Evolutionary conservation across 2,113 vertebrate species (phyloP).

Genomic region (Lepus timidus): DNA sequence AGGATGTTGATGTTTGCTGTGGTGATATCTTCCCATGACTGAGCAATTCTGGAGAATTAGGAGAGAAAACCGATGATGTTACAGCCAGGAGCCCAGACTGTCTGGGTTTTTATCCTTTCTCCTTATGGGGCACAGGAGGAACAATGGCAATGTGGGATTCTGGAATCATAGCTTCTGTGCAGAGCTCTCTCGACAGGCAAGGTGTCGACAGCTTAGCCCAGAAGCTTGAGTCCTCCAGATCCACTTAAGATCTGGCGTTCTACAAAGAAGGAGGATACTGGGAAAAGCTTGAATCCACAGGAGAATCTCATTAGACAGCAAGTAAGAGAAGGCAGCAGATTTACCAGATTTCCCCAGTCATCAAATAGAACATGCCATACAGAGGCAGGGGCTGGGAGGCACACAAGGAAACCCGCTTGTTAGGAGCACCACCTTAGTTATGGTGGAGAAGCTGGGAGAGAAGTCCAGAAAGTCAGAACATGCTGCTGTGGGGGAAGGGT

Average conservation of each 20-base stretch:
- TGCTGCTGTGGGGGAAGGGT: neutral
- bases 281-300: neutral
- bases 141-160: neutral
- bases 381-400: neutral
- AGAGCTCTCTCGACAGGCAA: neutral
- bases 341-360: neutral
- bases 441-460: too few species aligned
- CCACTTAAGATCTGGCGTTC: neutral
- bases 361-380: neutral
- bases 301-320: neutral
- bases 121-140: neutral
- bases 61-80: neutral
- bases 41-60: neutral
- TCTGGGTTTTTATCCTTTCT: neutral
- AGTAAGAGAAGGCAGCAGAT: neutral
- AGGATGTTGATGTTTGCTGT: neutral
- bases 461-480: neutral
- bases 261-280: too few species aligned
- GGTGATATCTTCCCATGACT: neutral
- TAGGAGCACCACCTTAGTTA: neutral
- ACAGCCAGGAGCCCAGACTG: neutral
- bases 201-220: neutral
- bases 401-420: neutral
- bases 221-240: neutral
- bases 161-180: neutral